These are phyloP conservation scores for Nibea albiflora DNA, from an alignment of 2,113 vertebrate species.

Conservation along the genomic window DNA sequence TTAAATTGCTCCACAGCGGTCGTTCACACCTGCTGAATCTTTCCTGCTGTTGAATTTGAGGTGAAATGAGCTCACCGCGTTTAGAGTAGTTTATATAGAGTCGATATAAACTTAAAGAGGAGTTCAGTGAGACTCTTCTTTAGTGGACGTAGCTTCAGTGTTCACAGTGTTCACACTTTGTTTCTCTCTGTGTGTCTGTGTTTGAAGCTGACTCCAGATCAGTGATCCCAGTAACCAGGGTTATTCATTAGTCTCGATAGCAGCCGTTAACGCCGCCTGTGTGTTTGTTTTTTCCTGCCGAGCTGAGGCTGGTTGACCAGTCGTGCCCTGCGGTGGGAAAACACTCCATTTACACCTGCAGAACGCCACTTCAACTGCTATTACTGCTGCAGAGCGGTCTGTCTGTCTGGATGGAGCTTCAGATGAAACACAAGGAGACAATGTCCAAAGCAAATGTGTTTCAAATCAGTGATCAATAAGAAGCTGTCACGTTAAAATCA, in stretches of 20 bases:
- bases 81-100: too few species aligned
- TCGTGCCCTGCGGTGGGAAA: conserved; percentile 36
- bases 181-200: neutral
- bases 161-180: too few species aligned
- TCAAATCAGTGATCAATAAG: too few species aligned
- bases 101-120: too few species aligned
- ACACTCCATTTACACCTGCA: conserved; percentile 71
- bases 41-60: too few species aligned
- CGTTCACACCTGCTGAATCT: too few species aligned
- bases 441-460: too few species aligned
- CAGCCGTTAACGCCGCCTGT: conserved; percentile 1
- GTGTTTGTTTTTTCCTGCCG: neutral
- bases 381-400: conserved; percentile 19
- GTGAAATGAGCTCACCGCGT: too few species aligned
- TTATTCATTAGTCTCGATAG: conserved; percentile 54
- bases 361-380: conserved; percentile 57
- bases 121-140: too few species aligned
- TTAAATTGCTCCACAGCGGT: too few species aligned
- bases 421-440: neutral
- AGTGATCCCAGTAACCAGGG: conserved; percentile 16
- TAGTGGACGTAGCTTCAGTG: too few species aligned
- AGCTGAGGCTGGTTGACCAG: conserved; percentile 51
- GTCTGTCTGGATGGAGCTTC: conserved; percentile 13
- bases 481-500: too few species aligned
- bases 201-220: conserved; percentile 40